Evolutionary conservation across 2,113 vertebrate genomes (phyloP), one percentile per base, ranked within the genome.

Genomic region (Thalassoma bifasciatum): DNA sequence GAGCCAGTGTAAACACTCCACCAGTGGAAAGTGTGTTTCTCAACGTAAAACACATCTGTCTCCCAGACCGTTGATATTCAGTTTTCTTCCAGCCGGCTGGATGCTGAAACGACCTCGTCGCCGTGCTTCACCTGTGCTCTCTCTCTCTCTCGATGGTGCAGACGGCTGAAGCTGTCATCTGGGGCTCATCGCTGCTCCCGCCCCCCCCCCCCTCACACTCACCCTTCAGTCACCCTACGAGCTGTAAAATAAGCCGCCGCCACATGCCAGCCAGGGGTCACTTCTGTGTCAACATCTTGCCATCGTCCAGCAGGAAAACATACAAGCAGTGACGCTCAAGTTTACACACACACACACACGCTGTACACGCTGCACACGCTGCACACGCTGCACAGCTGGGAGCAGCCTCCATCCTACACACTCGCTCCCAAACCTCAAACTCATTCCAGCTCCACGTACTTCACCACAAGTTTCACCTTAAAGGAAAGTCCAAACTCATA

Each of bases 41-140:
- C 62, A 51, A 74, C 79, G 66, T 85, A 68, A 86, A 88, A 77
- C 78, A 79, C 85, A 90, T 90, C 85, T 91, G 90, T 86, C 82
- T 44, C 77, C 59, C 84, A 90, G 88, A 81, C 77, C 50, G 21
- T 47, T 37, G 71, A 77, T 56, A 46, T 77, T 66, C 19, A 53
- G 54, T 62, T 83, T 74, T 73, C 58, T 75, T 63, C 72, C 46
- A 49, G 60, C 21, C 17, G 30, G 61, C 49, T 46, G 16, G 46
- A 61, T 2, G 75, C 61, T 77, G 86, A 67, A 82, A 85, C 42
- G 51, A 86, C 83, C 84, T 68, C 4, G 24, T 58, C 49, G 58
- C 76, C n/a, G n/a, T n/a, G n/a, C n/a, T n/a, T n/a, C n/a, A n/a
- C n/a, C n/a, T n/a, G n/a, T n/a, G n/a, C n/a, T n/a, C n/a, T n/a